These are phyloP conservation scores for Ophion slaviceki DNA, from an alignment of 2,888 invertebrate genomes.

Conservation along the genomic window DNA sequence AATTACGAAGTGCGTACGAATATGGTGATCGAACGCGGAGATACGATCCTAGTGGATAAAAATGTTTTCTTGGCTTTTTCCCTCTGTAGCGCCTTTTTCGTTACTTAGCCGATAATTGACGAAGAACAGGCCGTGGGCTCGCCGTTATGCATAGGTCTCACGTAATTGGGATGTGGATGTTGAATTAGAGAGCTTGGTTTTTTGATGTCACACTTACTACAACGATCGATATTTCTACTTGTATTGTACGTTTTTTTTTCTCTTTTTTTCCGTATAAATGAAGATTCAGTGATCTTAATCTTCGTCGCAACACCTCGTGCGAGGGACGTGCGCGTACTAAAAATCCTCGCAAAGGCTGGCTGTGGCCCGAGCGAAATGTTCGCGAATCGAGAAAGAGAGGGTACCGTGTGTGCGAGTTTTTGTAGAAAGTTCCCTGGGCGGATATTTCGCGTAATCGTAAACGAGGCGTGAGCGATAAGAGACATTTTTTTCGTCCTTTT, in stretches of 20 bases:
- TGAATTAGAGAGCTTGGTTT: no score
- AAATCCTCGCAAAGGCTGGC: slow-evolving; percentile 39
- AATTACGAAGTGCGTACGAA: slow-evolving; percentile 9
- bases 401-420: slow-evolving; percentile 20
- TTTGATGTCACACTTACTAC: no score
- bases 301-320: slow-evolving; percentile 23
- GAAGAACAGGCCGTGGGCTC: no score
- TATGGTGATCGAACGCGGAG: slow-evolving; percentile 16
- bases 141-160: no score
- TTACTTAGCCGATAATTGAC: background rate
- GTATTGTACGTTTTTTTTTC: background rate
- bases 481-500: background rate
- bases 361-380: slow-evolving; percentile 33
- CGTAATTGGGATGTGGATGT: no score
- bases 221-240: background rate
- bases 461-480: slow-evolving; percentile 1
- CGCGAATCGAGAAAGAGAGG: slow-evolving; percentile 17
- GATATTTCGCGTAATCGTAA: background rate
- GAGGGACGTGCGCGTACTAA: slow-evolving; percentile 59
- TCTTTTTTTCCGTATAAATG: background rate
- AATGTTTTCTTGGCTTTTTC: background rate
- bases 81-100: background rate
- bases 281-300: background rate
- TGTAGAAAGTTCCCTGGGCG: slow-evolving; percentile 23
- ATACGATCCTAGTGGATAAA: background rate